These are phyloP conservation scores for Erebia aethiops DNA, from an alignment of 2,888 invertebrate species.

Conservation along the genomic window DNA sequence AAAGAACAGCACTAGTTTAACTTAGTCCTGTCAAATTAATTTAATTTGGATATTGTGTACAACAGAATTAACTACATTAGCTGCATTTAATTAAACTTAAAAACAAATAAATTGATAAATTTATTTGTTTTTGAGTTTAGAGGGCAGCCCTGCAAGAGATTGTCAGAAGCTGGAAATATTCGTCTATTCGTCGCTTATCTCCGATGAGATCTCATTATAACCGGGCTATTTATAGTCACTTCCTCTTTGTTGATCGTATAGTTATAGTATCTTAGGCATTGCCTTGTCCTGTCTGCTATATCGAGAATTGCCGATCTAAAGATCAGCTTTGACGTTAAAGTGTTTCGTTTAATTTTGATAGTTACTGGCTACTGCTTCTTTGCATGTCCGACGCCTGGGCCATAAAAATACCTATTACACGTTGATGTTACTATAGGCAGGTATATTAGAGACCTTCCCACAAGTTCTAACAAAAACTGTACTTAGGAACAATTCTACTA, in stretches of 20 bases:
- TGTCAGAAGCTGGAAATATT: conserved; percentile 39
- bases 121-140: too few species aligned
- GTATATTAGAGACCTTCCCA: too few species aligned
- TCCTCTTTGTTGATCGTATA: conserved; percentile 31
- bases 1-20: too few species aligned
- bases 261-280: conserved; percentile 31
- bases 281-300: conserved; percentile 27
- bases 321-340: neutral
- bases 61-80: too few species aligned
- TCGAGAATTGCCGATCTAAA: conserved; percentile 20
- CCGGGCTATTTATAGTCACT: conserved; percentile 39
- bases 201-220: conserved; percentile 39
- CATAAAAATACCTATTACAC: too few species aligned
- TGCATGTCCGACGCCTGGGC: too few species aligned
- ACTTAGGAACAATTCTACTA: too few species aligned
- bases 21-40: too few species aligned
- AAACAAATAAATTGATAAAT: neutral
- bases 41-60: too few species aligned
- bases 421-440: too few species aligned
- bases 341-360: neutral
- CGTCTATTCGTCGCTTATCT: conserved; percentile 36
- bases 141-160: conserved; percentile 18
- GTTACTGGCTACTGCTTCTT: neutral
- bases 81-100: neutral
- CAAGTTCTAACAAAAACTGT: too few species aligned